These are phyloP conservation scores for Porites lutea DNA, from an alignment of 64 coral and sea anemone genomes.

Conservation along the genomic window DNA sequence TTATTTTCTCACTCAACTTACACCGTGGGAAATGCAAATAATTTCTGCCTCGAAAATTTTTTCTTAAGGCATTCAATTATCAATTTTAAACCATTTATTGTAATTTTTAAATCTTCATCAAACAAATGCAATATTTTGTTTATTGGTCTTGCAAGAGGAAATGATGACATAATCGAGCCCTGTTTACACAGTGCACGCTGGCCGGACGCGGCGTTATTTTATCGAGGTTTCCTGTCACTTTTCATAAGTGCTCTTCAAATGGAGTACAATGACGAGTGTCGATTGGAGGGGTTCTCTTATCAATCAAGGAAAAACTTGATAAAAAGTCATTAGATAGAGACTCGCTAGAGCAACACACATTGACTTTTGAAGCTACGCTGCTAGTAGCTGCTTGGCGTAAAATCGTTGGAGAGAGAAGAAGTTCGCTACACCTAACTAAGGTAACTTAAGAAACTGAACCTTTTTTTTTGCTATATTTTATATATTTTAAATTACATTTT, in stretches of 20 bases:
- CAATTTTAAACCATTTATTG: background rate
- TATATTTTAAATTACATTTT: background rate
- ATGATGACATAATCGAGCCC: background rate
- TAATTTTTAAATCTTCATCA: background rate
- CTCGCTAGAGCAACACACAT: background rate
- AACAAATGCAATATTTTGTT: background rate
- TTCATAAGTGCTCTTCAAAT: background rate
- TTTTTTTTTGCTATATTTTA: background rate
- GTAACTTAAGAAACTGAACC: background rate
- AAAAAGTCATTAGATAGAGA: background rate
- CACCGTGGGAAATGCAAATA: background rate
- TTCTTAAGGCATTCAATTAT: background rate
- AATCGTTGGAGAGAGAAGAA: background rate
- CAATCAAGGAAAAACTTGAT: conserved; percentile 1
- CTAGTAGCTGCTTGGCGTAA: background rate
- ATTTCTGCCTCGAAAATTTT: background rate
- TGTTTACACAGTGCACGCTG: background rate
- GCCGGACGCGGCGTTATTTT: conserved; percentile 3
- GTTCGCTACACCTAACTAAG: background rate
- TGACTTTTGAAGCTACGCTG: no score
- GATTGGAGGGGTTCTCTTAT: conserved; percentile 3
- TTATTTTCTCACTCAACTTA: background rate
- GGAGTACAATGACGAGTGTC: background rate
- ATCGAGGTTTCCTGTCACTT: conserved; percentile 10
- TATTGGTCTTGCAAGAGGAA: background rate